phyloP scores from a whole-genome alignment of 2,113 vertebrate species.

The Rhinoptilus africanus region DNA sequence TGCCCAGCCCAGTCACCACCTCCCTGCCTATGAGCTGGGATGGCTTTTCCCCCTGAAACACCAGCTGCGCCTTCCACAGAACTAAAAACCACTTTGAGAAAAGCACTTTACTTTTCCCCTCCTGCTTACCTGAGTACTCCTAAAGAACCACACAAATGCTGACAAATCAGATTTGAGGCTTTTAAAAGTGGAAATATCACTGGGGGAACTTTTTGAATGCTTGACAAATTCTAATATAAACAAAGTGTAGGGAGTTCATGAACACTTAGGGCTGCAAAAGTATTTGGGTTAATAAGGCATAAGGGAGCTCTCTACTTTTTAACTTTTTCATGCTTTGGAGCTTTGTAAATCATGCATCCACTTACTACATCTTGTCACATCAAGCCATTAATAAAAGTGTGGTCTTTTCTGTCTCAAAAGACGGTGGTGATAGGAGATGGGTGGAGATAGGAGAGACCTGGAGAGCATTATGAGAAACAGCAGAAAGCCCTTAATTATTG shows the following conservation, averaged over 20 bases:
- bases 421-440: background rate
- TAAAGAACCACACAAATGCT: background rate
- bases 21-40: background rate
- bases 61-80: background rate
- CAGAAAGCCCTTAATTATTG: background rate
- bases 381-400: background rate
- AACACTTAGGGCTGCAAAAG: background rate
- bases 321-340: background rate
- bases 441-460: background rate
- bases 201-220: background rate
- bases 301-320: background rate
- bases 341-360: background rate
- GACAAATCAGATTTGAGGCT: background rate
- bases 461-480: background rate
- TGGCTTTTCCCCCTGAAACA: background rate
- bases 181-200: background rate
- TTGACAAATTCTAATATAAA: background rate
- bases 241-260: background rate
- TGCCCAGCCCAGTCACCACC: accelerated
- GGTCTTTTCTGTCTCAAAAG: background rate
- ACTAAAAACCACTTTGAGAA: background rate
- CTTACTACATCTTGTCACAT: background rate
- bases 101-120: background rate
- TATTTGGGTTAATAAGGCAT: background rate
- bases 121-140: background rate